Evolutionary conservation across 2,888 invertebrate species (phyloP), one percentile per base, ranked within the genome.

Genomic region (Parapristionchus giblindavisi): DNA sequence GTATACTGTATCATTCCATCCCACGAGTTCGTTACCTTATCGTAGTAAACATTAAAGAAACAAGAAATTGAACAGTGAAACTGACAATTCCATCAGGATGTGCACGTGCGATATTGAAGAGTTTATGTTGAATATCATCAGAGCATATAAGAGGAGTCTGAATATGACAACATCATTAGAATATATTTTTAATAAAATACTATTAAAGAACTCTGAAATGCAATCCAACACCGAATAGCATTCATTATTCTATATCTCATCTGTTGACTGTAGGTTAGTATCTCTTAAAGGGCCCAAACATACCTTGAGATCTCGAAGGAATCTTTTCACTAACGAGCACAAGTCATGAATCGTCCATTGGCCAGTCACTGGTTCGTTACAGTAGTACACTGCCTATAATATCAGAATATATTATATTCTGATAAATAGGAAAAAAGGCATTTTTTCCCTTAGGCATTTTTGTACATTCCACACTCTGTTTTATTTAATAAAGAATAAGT

Each of bases 321-420:
- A 84, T 24, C 84, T 78, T 76, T 84, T 84, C 48, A 84, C 80
- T 61, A 83, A 73, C 11, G 80, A 76, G 52, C 84, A 84, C 32
- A 83, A 80, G 58, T 84, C 84, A 61, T 81, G 80, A 2, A 66
- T 24, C 29, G 48, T 38, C 63, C 63, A 66, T 1, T 14, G 27
- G 2, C 48, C 34, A 2, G 32, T 32, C 34, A 66, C 43, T 21
- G 66, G 51, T 21, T 66, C 66, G 48, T 48, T 43, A 51, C 32
- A 66, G 29, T 40, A 63, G 63, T 63, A 63, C 24, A 63, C 63
- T 3, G 29, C 63, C 63, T 63, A 5, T 1, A 36, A 60, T 36
- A 17, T 36, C 24, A 24, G 27, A n/a, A n/a, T n/a, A n/a, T n/a
- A n/a, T n/a, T n/a, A n/a, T n/a, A n/a, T n/a, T n/a, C n/a, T n/a